Evolutionary conservation across 2,888 invertebrate species (phyloP).

Genomic region (Amphiduros pacificus): DNA sequence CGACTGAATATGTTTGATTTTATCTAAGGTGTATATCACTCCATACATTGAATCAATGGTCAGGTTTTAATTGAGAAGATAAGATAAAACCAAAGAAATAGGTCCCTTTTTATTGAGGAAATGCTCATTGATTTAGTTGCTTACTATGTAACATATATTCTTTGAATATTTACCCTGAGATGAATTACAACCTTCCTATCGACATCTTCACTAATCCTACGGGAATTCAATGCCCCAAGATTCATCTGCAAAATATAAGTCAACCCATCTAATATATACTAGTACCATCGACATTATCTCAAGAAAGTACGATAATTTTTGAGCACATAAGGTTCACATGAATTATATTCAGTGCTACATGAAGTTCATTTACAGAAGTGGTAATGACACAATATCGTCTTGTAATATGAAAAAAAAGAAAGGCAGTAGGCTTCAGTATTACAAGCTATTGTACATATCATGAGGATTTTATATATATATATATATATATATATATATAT

Average conservation of each 20-base stretch:
- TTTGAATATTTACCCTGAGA: conserved; percentile 6
- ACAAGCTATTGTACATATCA: not conserved
- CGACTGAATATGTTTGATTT: not conserved
- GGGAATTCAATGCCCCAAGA: not conserved
- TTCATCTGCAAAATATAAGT: not conserved
- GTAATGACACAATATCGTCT: too few relatives aligned
- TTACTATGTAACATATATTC: not conserved
- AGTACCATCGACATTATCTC: too few relatives aligned
- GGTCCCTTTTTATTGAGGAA: not conserved
- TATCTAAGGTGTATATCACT: not conserved
- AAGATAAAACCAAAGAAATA: not conserved
- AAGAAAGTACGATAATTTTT: too few relatives aligned
- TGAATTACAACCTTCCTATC: conserved; percentile 9
- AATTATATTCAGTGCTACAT: too few relatives aligned
- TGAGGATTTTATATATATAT: not conserved
- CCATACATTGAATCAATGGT: not conserved
- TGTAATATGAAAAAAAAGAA: too few relatives aligned
- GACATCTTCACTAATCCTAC: conserved; percentile 8
- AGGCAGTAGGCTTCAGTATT: too few relatives aligned
- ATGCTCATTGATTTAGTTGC: not conserved
- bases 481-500: conserved; percentile 6
- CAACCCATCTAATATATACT: not conserved
- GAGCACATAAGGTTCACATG: too few relatives aligned
- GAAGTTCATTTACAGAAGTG: too few relatives aligned
- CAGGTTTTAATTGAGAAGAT: not conserved